Conservation (phyloP, 2,113 vertebrate genomes). For the Gasterosteus aculeatus region DNA sequence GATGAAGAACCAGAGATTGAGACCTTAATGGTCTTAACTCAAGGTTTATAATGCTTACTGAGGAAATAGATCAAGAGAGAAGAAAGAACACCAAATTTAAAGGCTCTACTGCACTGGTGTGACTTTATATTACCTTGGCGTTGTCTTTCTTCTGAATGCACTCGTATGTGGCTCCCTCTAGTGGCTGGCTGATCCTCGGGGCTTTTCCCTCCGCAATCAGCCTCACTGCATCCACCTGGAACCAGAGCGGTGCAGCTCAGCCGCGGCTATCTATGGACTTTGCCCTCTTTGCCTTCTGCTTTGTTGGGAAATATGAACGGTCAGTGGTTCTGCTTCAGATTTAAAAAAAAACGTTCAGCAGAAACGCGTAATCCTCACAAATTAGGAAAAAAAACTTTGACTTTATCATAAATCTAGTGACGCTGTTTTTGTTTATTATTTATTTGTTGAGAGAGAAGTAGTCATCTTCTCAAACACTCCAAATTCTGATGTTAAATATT, state of each 20-base stretch:
- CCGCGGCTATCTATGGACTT: conserved; percentile 7
- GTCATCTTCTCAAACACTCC: not conserved
- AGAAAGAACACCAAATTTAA: not conserved
- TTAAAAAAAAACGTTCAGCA: too few relatives aligned
- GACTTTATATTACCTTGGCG: conserved; percentile 74
- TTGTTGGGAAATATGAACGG: conserved; percentile 4
- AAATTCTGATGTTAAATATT: not conserved
- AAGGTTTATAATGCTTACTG: too few relatives aligned
- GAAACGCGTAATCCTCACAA: not conserved
- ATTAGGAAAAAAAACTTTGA: not conserved
- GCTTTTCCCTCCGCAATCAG: conserved; percentile 84
- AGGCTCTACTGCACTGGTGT: not conserved
- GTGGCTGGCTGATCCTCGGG: conserved; percentile 80
- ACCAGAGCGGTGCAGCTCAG: conserved; percentile 8
- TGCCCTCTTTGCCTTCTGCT: conserved; percentile 2
- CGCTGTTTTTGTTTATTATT: not conserved
- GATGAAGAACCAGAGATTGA: too few relatives aligned
- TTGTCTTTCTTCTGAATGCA: conserved; percentile 90
- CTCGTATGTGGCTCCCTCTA: conserved; percentile 88
- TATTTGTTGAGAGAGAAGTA: too few relatives aligned
- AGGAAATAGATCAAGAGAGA: too few relatives aligned
- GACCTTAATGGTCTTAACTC: too few relatives aligned
- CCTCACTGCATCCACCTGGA: conserved; percentile 86
- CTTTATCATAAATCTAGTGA: not conserved
- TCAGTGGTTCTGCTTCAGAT: not conserved